Evolutionary conservation across 2,888 invertebrate genomes (phyloP).

Genomic region (Drosophila mimica): DNA sequence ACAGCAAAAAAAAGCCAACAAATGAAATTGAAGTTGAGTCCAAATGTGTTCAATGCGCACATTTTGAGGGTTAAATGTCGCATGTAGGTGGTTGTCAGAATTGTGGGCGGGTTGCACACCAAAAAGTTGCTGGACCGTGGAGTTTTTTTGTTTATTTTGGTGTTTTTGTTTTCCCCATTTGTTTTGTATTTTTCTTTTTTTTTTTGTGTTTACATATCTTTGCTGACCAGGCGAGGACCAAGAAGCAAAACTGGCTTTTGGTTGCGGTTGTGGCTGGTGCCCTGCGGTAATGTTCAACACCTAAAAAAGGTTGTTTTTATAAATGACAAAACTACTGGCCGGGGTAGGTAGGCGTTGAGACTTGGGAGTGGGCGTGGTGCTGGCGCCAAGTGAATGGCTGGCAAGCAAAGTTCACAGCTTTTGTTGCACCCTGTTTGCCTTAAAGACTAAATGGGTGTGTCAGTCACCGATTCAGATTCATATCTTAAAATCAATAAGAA

Average conservation of each 20-base stretch:
- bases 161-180: conserved; percentile 1
- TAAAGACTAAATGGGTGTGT: conserved; percentile 7
- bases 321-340: conserved; percentile 38
- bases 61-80: conserved; percentile 79
- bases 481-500: conserved; percentile 12
- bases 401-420: conserved; percentile 8
- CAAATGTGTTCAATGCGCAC: conserved; percentile 72
- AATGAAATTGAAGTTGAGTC: conserved; percentile 53
- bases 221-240: conserved; percentile 70
- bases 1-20: conserved; percentile 25
- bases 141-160: conserved; percentile 18
- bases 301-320: conserved; percentile 70
- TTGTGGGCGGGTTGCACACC: conserved; percentile 24
- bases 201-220: conserved; percentile 68
- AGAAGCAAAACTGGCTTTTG: conserved; percentile 43
- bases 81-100: conserved; percentile 58
- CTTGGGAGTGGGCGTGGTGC: not conserved
- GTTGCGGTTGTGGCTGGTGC: conserved; percentile 53
- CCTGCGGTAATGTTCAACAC: conserved; percentile 81
- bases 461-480: conserved; percentile 16
- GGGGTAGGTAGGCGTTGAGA: too few species aligned
- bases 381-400: conserved; percentile 1
- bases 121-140: conserved; percentile 66
- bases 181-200: conserved; percentile 15
- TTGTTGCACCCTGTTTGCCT: conserved; percentile 1